Base-by-base conservation (phyloP, 2,888 invertebrate species). In the Phrixothrix hirtus region DNA sequence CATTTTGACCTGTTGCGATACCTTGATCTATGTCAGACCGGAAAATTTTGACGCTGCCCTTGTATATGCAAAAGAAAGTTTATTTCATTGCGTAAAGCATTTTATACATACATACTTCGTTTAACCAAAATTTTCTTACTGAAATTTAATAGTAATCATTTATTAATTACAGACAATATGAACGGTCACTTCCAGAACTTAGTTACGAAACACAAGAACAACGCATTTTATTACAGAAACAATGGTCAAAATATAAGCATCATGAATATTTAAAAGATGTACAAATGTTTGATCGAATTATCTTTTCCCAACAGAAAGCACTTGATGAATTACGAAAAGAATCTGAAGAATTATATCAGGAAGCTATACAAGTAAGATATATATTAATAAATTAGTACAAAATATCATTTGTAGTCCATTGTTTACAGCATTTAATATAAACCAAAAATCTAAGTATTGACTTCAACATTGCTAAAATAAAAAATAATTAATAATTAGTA, bases 321-420 rank as follows among this genome's bases (percentile, higher is more conserved):
- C 75, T 97, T 1, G 83, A 87, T 44, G 89, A 89, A 71, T 78
- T 98, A 4, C 82, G 84, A 64, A 80, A 81, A 14, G 91, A 88
- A 66, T 95, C 94, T 0, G 89, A 92, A 67, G 89, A 92, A 27
- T 79, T 97, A 1, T 97, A 95, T 73, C 82, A 87, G 70, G 88
- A 87, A 70, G 95, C 96, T 10, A 84, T 95, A 58, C 81, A 87
- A 83, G 89, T 89, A 75, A 21, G n/a, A n/a, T n/a, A n/a, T n/a
- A n/a, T n/a, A n/a, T n/a, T n/a, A n/a, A n/a, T n/a, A n/a, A n/a
- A n/a, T n/a, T n/a, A n/a, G n/a, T n/a, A n/a, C n/a, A n/a, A n/a
- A n/a, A n/a, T n/a, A n/a, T n/a, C n/a, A n/a, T n/a, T n/a, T n/a
- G n/a, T n/a, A n/a, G n/a, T 21, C 21, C 21, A 21, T 21, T 21